Evolutionary conservation across 2,797 vertebrate genomes (phyloP).

Genomic region (Manis javanica): DNA sequence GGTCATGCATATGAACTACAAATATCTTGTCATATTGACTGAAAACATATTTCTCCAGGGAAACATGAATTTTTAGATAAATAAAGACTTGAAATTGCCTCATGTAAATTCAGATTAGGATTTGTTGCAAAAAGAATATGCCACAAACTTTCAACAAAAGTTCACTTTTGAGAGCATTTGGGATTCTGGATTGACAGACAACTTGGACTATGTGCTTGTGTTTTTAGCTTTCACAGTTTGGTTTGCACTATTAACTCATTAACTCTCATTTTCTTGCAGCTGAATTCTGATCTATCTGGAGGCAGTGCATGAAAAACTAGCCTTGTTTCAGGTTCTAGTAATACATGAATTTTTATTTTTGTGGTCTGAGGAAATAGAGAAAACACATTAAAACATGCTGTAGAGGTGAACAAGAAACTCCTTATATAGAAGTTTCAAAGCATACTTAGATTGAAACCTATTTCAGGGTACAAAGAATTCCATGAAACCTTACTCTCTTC

Average conservation of each 20-base stretch:
- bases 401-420: not conserved
- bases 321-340: constrained; percentile 59
- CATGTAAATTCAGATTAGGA: not conserved
- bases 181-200: not conserved
- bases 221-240: not conserved
- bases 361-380: not conserved
- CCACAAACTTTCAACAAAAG: not conserved
- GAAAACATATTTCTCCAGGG: not conserved
- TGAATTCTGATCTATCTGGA: constrained; percentile 69
- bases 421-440: not conserved
- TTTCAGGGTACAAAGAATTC: not conserved
- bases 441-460: not conserved
- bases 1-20: not conserved
- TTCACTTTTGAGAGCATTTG: not conserved
- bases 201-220: not conserved
- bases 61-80: not conserved
- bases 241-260: not conserved
- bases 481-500: not conserved
- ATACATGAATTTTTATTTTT: constrained; percentile 19
- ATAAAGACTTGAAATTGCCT: not conserved
- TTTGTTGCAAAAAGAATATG: not conserved
- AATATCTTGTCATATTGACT: not conserved
- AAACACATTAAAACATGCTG: not conserved
- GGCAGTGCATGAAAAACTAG: constrained; percentile 67
- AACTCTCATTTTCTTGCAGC: constrained; percentile 56